A percentile compares a stretch with the other conserved stretches of the same genome.
Conservation (phyloP, 2,888 invertebrate species). For the Catocala fraxini region DNA sequence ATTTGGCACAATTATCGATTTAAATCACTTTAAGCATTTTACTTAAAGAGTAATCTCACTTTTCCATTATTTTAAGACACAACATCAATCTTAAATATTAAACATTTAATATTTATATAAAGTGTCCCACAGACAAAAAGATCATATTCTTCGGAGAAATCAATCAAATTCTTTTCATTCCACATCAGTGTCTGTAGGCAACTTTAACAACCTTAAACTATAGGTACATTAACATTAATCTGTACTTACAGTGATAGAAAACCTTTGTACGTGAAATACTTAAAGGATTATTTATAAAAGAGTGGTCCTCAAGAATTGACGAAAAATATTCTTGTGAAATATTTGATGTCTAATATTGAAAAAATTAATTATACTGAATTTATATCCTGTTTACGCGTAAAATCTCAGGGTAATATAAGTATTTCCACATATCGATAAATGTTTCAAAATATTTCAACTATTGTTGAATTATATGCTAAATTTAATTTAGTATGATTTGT, state of each 20-base stretch:
- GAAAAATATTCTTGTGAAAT: slow-evolving; percentile 5
- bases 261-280: slow-evolving; percentile 30
- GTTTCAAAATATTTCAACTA: slow-evolving; percentile 8
- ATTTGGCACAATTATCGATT: background rate
- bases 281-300: slow-evolving; percentile 4
- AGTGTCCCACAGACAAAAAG: slow-evolving; percentile 18
- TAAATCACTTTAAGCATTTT: background rate
- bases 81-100: slow-evolving; percentile 5
- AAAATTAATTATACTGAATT: background rate
- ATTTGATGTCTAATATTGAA: background rate
- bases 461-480: background rate
- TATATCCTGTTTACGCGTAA: background rate
- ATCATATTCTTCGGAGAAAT: background rate
- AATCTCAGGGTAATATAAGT: slow-evolving; percentile 1
- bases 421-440: background rate
- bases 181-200: slow-evolving; percentile 14
- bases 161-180: background rate
- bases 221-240: slow-evolving; percentile 15
- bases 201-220: slow-evolving; percentile 17
- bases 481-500: background rate
- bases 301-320: slow-evolving; percentile 34
- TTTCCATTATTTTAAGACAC: background rate
- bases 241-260: slow-evolving; percentile 12
- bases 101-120: slow-evolving; percentile 18
- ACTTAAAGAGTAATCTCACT: slow-evolving; percentile 8